Evolutionary conservation across 2,888 invertebrate species (phyloP).

Genomic region (Encarsia formosa): DNA sequence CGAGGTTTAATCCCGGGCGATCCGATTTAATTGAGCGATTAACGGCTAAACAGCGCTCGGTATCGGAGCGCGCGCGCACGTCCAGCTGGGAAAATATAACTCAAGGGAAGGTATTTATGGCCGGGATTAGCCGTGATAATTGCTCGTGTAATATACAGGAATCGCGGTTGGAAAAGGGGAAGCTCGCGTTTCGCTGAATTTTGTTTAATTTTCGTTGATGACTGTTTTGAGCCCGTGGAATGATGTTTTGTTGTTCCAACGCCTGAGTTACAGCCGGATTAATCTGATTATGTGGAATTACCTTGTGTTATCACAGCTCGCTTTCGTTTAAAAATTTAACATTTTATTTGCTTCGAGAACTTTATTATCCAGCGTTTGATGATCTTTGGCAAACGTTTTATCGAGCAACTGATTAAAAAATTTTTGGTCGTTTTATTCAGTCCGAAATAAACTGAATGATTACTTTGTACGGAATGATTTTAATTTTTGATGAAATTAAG

Average conservation of each 20-base stretch:
- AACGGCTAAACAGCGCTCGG: conserved; percentile 46
- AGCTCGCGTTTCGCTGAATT: neutral
- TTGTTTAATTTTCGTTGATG: neutral
- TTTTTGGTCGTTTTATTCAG: no score
- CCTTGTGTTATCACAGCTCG: no score
- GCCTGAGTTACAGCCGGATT: no score
- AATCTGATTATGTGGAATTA: no score
- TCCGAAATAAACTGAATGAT: no score
- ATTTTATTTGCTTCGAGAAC: no score
- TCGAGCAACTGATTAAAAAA: no score
- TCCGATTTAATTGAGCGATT: conserved; percentile 52
- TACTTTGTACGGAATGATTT: no score
- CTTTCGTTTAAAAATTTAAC: no score
- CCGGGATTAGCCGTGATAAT: conserved; percentile 47
- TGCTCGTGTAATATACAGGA: conserved; percentile 48
- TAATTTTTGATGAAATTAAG: no score
- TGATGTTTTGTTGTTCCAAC: neutral
- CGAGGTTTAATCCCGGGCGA: conserved; percentile 26
- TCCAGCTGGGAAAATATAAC: conserved; percentile 47
- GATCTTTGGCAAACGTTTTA: no score
- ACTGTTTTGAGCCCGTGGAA: neutral
- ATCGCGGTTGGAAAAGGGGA: conserved; percentile 15
- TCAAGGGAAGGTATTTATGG: conserved; percentile 50
- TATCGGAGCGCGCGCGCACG: neutral
- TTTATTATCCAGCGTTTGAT: no score